Evolutionary conservation across 2,888 invertebrate species (phyloP).

Genomic region (Heliconius charithonia): DNA sequence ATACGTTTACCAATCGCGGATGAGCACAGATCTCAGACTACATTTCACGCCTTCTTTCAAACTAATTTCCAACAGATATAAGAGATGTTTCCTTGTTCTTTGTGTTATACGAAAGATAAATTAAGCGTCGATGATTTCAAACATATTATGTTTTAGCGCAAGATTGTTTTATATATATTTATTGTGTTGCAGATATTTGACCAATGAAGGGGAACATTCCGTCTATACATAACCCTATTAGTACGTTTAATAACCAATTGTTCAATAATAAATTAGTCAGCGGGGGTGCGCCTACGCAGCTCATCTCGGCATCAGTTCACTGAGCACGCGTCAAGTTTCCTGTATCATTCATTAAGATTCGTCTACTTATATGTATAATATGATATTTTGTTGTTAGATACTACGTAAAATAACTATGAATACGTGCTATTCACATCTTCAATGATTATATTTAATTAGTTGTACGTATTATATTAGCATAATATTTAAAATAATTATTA

Average conservation of each 20-base stretch:
- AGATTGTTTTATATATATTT: not conserved
- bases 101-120: not conserved
- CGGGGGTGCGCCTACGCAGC: conserved; percentile 78
- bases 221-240: conserved; percentile 54
- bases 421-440: not conserved
- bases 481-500: not conserved
- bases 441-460: not conserved
- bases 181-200: not conserved
- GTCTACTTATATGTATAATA: conserved; percentile 16
- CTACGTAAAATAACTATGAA: not conserved
- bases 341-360: conserved; percentile 64
- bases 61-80: conserved; percentile 24
- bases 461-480: not conserved
- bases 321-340: conserved; percentile 77
- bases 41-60: conserved; percentile 66
- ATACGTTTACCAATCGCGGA: conserved; percentile 69
- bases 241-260: conserved; percentile 63
- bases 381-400: not conserved
- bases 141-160: not conserved
- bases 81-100: conserved; percentile 4
- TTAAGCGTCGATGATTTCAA: not conserved
- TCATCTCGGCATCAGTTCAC: conserved; percentile 77
- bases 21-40: conserved; percentile 64
- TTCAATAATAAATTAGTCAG: conserved; percentile 64
- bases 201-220: conserved; percentile 42